These are phyloP conservation scores for Anabacerthia variegaticeps DNA, from an alignment of 2,797 vertebrate genomes.

Conservation along the genomic window DNA sequence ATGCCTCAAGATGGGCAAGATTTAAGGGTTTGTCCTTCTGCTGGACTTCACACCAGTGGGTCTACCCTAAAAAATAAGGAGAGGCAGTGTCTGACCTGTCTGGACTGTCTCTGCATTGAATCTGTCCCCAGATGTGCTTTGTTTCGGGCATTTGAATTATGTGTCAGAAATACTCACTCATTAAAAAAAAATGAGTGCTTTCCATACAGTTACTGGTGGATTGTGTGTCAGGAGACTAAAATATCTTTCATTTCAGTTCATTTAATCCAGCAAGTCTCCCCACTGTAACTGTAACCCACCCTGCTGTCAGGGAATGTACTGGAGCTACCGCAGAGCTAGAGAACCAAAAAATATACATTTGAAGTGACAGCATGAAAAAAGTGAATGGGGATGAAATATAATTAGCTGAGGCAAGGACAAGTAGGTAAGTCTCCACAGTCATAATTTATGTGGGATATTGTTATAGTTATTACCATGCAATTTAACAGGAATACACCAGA, in stretches of 20 bases:
- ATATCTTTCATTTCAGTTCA: constrained; percentile 26
- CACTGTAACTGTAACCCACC: constrained; percentile 20
- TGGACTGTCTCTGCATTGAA: background rate
- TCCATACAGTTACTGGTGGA: background rate
- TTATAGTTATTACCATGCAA: constrained; percentile 65
- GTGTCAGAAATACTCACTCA: background rate
- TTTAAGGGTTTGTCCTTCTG: background rate
- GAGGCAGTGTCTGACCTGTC: background rate
- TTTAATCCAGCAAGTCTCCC: constrained; percentile 19
- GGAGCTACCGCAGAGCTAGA: background rate
- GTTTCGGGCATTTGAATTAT: background rate
- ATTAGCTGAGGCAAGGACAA: constrained; percentile 69
- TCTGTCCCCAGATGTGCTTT: background rate
- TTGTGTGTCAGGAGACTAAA: background rate
- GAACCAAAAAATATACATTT: constrained; percentile 36
- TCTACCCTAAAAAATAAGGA: background rate
- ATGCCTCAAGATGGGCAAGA: background rate
- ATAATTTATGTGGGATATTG: constrained; percentile 69
- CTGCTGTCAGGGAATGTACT: constrained; percentile 26
- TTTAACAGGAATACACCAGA: constrained; percentile 60
- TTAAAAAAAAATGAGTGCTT: background rate
- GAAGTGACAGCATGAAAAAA: constrained; percentile 58
- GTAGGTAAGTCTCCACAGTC: constrained; percentile 57
- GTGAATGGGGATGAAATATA: constrained; percentile 45
- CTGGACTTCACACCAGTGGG: background rate